A percentile compares a stretch with the other conserved stretches of the same genome.
Conservation (phyloP, 2,113 vertebrate species). For the Hyla sarda region DNA sequence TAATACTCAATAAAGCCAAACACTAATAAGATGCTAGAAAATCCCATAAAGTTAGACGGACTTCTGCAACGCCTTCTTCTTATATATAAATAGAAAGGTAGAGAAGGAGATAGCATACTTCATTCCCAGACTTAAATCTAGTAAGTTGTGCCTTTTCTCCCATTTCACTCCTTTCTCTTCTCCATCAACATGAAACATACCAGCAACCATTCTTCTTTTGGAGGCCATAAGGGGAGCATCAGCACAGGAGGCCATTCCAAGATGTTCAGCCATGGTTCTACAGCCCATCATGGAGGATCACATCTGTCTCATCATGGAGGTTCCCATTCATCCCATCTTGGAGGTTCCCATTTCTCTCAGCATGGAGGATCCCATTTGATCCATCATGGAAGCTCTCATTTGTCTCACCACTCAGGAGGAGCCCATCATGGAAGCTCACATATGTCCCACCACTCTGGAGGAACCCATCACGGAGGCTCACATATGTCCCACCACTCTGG, state of each 20-base stretch:
- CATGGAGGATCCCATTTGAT: background rate
- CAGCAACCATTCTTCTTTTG: constrained; percentile 18
- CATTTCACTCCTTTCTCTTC: background rate
- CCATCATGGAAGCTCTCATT: background rate
- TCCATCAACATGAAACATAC: constrained; percentile 22
- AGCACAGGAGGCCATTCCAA: constrained; percentile 29
- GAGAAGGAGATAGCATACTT: too few relatives aligned
- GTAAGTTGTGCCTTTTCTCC: background rate
- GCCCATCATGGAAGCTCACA: constrained; percentile 13
- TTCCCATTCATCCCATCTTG: background rate
- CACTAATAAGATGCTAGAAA: background rate
- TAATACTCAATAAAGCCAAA: background rate
- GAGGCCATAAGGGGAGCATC: background rate
- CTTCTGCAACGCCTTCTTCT: constrained; percentile 20
- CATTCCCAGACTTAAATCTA: background rate
- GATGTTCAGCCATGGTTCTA: background rate
- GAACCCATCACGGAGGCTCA: background rate
- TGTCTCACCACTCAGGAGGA: background rate
- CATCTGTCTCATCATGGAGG: background rate
- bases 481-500: background rate
- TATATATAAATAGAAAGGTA: constrained; percentile 23
- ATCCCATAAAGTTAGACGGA: constrained; percentile 21
- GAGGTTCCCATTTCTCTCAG: background rate
- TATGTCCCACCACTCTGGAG: background rate
- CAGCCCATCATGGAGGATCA: background rate